These are phyloP conservation scores for Anguilla megastoma DNA, from an alignment of 2,797 vertebrate genomes.

Conservation along the genomic window DNA sequence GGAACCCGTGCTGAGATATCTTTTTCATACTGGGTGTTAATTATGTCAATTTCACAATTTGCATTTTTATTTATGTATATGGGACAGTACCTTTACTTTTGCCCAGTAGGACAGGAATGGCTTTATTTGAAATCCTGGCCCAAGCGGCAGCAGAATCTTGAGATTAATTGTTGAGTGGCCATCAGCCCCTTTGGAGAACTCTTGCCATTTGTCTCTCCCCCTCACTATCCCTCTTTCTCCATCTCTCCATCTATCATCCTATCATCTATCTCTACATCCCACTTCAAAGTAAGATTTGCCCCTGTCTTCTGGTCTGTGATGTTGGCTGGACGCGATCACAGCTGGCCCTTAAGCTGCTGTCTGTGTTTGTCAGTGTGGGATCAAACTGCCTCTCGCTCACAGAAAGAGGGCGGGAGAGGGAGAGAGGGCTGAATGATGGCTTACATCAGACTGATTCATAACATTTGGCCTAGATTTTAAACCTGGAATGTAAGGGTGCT, in stretches of 20 bases:
- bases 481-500: background rate
- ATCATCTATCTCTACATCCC: background rate
- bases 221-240: conserved; percentile 49
- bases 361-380: background rate
- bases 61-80: too few species aligned
- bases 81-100: conserved; percentile 76
- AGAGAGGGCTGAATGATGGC: too few species aligned
- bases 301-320: conserved; percentile 12
- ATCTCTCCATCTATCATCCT: conserved; percentile 13
- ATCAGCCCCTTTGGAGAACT: conserved; percentile 58
- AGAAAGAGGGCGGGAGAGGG: too few species aligned
- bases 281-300: conserved; percentile 61
- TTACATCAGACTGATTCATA: too few species aligned
- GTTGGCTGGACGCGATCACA: background rate
- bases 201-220: conserved; percentile 56
- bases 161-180: conserved; percentile 64
- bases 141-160: conserved; percentile 58
- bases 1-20: too few species aligned
- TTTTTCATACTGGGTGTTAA: too few species aligned
- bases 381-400: too few species aligned
- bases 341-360: background rate
- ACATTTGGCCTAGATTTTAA: background rate
- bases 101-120: conserved; percentile 95
- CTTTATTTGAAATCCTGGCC: conserved; percentile 64
- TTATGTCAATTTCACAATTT: too few species aligned